These are phyloP conservation scores for Rhombomys opimus DNA, from an alignment of 2,113 vertebrate genomes.

Conservation along the genomic window DNA sequence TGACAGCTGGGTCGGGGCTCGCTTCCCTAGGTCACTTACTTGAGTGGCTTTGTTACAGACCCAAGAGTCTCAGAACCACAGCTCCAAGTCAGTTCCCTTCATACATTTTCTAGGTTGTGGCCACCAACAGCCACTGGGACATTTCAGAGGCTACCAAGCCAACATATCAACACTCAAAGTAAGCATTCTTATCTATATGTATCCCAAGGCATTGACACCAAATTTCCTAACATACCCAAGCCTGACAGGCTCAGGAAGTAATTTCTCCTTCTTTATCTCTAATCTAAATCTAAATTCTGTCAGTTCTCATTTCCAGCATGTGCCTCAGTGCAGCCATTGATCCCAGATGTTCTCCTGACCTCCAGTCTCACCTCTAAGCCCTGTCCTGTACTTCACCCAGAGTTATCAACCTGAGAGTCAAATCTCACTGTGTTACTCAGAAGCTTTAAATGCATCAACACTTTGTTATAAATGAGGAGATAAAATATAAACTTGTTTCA, in stretches of 20 bases:
- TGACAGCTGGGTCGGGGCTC: not conserved
- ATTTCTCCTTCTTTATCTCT: not conserved
- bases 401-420: conserved; percentile 26
- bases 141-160: not conserved
- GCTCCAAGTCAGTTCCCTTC: not conserved
- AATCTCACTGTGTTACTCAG: not conserved
- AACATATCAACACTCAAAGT: not conserved
- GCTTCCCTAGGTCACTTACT: not conserved
- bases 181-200: not conserved
- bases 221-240: not conserved
- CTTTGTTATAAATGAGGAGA: conserved; percentile 16
- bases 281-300: not conserved
- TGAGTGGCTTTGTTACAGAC: not conserved
- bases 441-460: not conserved
- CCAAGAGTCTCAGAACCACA: not conserved
- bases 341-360: not conserved
- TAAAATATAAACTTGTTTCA: conserved; percentile 4
- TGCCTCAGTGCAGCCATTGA: not conserved
- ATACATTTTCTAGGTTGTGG: not conserved
- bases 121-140: not conserved
- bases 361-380: not conserved
- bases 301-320: not conserved
- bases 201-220: not conserved
- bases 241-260: not conserved
- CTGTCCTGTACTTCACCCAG: not conserved